A percentile compares a stretch with the other conserved stretches of the same genome.
phyloP scores from a whole-genome alignment of 2,888 invertebrate genomes.

The Agrenia bidenticulata region DNA sequence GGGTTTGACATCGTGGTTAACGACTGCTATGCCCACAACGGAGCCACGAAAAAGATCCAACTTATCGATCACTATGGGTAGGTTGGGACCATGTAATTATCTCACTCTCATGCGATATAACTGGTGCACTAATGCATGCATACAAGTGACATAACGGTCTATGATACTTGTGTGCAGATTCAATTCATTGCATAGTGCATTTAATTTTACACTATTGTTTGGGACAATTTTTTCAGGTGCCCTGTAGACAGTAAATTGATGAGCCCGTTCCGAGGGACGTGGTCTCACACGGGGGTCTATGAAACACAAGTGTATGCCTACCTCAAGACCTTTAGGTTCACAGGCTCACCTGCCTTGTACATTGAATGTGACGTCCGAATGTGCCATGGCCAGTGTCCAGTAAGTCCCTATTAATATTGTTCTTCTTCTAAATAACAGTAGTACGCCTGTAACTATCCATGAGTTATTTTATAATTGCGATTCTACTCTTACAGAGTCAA shows the following conservation, averaged over 20 bases:
- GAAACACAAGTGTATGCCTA: slow-evolving; percentile 93
- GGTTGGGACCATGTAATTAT: slow-evolving; percentile 51
- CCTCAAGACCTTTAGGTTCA: slow-evolving; percentile 92
- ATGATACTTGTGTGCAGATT: too few species aligned
- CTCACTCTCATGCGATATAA: background rate
- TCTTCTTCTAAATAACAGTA: background rate
- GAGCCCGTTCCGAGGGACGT: slow-evolving; percentile 82
- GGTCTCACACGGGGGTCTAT: slow-evolving; percentile 84
- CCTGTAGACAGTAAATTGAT: slow-evolving; percentile 91
- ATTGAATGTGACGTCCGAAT: slow-evolving; percentile 93
- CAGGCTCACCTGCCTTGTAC: slow-evolving; percentile 88
- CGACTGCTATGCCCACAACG: slow-evolving; percentile 91
- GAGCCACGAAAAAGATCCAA: slow-evolving; percentile 86
- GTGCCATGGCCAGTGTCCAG: slow-evolving; percentile 93
- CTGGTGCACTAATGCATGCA: too few species aligned
- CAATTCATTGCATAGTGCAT: too few species aligned
- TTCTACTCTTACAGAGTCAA: slow-evolving; percentile 68
- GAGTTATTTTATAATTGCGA: background rate
- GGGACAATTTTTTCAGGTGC: slow-evolving; percentile 64
- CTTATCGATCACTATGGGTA: slow-evolving; percentile 89
- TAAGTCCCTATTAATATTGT: slow-evolving; percentile 59
- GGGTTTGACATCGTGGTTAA: slow-evolving; percentile 93
- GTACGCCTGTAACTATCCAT: background rate
- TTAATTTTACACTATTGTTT: too few species aligned
- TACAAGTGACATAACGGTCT: too few species aligned